Evolutionary conservation across 2,113 vertebrate species (phyloP), one percentile per base, ranked within the genome.

Genomic region (Hypanus sabinus): DNA sequence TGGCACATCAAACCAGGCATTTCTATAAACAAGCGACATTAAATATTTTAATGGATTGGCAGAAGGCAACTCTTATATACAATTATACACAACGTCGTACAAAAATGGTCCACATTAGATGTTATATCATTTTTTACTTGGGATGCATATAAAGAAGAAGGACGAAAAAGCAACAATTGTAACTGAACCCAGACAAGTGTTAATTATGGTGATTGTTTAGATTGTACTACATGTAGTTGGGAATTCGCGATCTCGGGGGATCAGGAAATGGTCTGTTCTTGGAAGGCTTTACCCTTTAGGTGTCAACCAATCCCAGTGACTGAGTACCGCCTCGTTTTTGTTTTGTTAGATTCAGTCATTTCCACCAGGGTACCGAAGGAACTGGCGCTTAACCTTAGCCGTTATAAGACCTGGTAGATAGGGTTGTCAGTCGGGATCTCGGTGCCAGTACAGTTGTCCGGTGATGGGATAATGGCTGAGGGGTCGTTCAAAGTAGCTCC

Each of bases 381-480:
- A 22, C 77, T 94, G 73, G n/a, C 22, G 30, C 60, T 30, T 94
- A 94, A 94, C 91, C 16, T 77, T 38, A 7, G 71, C 79, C 30
- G 95, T 98, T 97, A 99, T 96, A 99, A 97, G 95, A 98, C 98
- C 96, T 99, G 98, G 95, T 99, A 99, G 95, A 98, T 97, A 0
- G 97, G 97, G 95, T 96, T 97, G 71, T 98, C 98, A 77, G 96
- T 96, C 68, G 96, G 94, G 92, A 97, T 94, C n/a, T 95, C 97
- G 14, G 96, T 95, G 87, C 96, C 95, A n/a, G 95, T 94, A 94
- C 95, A 96, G 36, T 88, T 97, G 87, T 95, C 95, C 1, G 97
- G 96, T 1, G 96, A 96, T 9, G 96, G 96, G 80, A 96, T 95
- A n/a, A 95, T 96, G 75, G 94, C 95, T 60, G 95, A 96, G 0